Evolutionary conservation across 1,140 invertebrate genomes (phyloP).

Genomic region (Monomorium pharaonis): DNA sequence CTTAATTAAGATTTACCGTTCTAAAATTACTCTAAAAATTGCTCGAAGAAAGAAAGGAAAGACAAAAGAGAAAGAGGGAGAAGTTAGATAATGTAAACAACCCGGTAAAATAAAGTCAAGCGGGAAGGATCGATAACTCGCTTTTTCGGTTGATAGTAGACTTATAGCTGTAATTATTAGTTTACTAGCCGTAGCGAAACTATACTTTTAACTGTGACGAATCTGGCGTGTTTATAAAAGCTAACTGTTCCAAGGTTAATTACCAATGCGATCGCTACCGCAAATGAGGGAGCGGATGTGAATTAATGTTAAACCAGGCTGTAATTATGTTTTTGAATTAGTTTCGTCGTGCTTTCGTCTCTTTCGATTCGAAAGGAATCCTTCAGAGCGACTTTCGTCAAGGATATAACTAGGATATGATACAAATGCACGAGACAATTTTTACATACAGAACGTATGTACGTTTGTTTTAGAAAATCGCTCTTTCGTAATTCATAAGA

Average conservation of each 20-base stretch:
- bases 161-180: not conserved
- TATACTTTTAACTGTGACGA: not conserved
- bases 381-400: slow-evolving; percentile 17
- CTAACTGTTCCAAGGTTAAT: not conserved
- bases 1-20: not conserved
- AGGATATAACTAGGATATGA: slow-evolving; percentile 43
- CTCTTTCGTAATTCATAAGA: slow-evolving; percentile 55
- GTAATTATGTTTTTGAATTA: not conserved
- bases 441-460: slow-evolving; percentile 10
- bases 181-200: not conserved
- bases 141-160: not conserved
- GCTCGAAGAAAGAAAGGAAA: not conserved
- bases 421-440: slow-evolving; percentile 27
- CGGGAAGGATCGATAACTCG: not conserved
- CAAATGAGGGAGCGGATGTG: not conserved
- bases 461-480: slow-evolving; percentile 56
- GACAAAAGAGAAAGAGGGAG: too few species aligned
- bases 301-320: not conserved
- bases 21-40: not conserved
- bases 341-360: slow-evolving; percentile 7
- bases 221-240: not conserved
- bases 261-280: not conserved
- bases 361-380: slow-evolving; percentile 47
- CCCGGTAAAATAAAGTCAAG: not conserved
- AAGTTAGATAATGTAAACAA: not conserved